A percentile compares a stretch with the other conserved stretches of the same genome.
These are phyloP conservation scores for Myotis findleyi DNA, from an alignment of 2,797 vertebrate genomes.

Conservation along the genomic window DNA sequence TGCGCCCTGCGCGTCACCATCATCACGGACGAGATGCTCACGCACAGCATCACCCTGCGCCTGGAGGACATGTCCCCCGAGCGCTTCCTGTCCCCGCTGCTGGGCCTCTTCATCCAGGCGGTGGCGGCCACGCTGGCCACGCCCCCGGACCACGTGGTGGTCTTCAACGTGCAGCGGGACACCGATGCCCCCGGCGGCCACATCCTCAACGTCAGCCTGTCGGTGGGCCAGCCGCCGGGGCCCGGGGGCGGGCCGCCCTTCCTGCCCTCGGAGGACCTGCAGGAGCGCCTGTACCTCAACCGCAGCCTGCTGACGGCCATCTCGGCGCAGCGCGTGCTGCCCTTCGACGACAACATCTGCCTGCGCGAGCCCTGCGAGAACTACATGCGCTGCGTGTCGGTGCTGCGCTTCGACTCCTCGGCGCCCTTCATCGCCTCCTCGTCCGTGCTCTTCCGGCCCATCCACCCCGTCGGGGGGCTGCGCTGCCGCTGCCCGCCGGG, in stretches of 20 bases:
- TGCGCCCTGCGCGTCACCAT: slow-evolving; percentile 96
- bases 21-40: slow-evolving; percentile 97
- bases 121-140: slow-evolving; percentile 94
- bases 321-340: slow-evolving; percentile 95
- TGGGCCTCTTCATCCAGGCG: slow-evolving; percentile 94
- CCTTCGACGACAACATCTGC: slow-evolving; percentile 98
- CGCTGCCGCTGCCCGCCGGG: slow-evolving; percentile 96
- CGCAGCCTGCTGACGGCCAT: slow-evolving; percentile 94
- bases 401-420: slow-evolving; percentile 96
- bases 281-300: slow-evolving; percentile 97
- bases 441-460: slow-evolving; percentile 96
- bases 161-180: slow-evolving; percentile 97
- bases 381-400: slow-evolving; percentile 98
- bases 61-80: slow-evolving; percentile 96
- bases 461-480: slow-evolving; percentile 95
- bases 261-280: slow-evolving; percentile 95
- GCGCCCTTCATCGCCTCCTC: slow-evolving; percentile 96
- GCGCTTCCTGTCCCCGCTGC: slow-evolving; percentile 94
- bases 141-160: slow-evolving; percentile 91
- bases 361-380: slow-evolving; percentile 97
- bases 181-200: slow-evolving; percentile 91
- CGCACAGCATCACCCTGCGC: slow-evolving; percentile 96
- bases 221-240: slow-evolving; percentile 87
- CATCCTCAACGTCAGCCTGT: slow-evolving; percentile 97
- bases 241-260: slow-evolving; percentile 85